Evolutionary conservation across 2,113 vertebrate genomes (phyloP).

Genomic region (Labeo catla): DNA sequence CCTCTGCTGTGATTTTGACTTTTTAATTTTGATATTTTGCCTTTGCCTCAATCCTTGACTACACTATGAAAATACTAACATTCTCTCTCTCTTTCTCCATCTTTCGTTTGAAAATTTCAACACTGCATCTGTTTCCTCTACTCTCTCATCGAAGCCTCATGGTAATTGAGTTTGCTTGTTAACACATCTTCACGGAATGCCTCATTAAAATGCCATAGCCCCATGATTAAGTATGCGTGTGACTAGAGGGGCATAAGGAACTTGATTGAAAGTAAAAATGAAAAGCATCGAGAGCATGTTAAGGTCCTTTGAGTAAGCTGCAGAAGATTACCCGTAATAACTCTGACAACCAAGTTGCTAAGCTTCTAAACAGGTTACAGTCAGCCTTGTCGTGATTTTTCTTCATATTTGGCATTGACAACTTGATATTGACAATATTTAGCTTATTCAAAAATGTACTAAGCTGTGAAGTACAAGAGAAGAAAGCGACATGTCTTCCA

Average conservation of each 20-base stretch:
- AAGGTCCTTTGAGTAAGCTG: background rate
- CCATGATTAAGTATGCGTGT: slow-evolving; percentile 62
- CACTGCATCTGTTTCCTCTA: slow-evolving; percentile 19
- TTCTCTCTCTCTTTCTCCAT: background rate
- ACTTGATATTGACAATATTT: too few relatives aligned
- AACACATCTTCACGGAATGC: slow-evolving; percentile 45
- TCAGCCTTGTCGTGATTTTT: background rate
- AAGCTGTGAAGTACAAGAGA: background rate
- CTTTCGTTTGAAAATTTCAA: background rate
- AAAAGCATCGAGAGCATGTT: slow-evolving; percentile 11
- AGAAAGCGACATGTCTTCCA: background rate
- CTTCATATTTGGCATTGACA: background rate
- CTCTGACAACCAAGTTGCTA: background rate
- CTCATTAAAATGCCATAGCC: slow-evolving; percentile 57
- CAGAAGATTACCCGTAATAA: background rate
- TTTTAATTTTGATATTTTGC: background rate
- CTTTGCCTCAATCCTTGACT: background rate
- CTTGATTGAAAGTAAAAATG: slow-evolving; percentile 30
- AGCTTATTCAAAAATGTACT: background rate
- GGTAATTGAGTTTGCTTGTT: slow-evolving; percentile 61
- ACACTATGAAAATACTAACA: background rate
- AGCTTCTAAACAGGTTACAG: background rate
- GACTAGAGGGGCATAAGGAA: slow-evolving; percentile 50
- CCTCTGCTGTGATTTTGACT: background rate
- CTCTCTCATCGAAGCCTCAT: background rate